Base-by-base conservation (phyloP, 2,797 vertebrate species). In the Arrhamphus sclerolepis region DNA sequence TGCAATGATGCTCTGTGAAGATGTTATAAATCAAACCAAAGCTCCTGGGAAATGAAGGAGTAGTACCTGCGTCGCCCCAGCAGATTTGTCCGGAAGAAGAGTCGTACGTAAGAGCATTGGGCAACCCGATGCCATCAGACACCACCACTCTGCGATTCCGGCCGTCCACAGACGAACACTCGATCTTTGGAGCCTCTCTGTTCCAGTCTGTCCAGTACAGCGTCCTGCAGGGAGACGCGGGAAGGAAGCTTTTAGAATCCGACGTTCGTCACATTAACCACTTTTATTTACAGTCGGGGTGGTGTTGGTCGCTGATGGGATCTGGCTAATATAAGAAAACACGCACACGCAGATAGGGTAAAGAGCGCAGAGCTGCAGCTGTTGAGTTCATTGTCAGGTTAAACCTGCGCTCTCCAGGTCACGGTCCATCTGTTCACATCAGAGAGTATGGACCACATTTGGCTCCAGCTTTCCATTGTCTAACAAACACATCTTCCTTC, bases 161-260 rank as follows among this genome's bases (percentile, higher is more conserved):
- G 19, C 97, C 98, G 0, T 94, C 93, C 80, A 98, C 93, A 0
- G 93, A 89, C 0, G 96, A 91, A 0, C 86, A 92, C 83, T 99
- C 98, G 0, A 99, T 98, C 94, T 99, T 99, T 0, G 98, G 98
- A 19, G 95, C 95, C 79, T 98, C 97, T 7, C 97, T 88, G 77
- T 99, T 98, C 98, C 98, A 99, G 78, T 99, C 98, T 0, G 97
- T 98, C 98, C 98, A 99, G 74, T 94, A 99, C 19, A 99, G 92
- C 69, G 94, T 95, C 17, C 98, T 99, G 76, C 51, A 52, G 65
- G 19, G 26, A 46, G 41, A 46, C 2, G 14, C 26, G 18, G 13
- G 1, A 3, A 1, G 7, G 1, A 39, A 0, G 5, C 6, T 3
- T 5, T 18, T n/a, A 28, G n/a, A n/a, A n/a, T n/a, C n/a, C n/a